Evolutionary conservation across 2,113 vertebrate genomes (phyloP).

Genomic region (Psettodes erumei): DNA sequence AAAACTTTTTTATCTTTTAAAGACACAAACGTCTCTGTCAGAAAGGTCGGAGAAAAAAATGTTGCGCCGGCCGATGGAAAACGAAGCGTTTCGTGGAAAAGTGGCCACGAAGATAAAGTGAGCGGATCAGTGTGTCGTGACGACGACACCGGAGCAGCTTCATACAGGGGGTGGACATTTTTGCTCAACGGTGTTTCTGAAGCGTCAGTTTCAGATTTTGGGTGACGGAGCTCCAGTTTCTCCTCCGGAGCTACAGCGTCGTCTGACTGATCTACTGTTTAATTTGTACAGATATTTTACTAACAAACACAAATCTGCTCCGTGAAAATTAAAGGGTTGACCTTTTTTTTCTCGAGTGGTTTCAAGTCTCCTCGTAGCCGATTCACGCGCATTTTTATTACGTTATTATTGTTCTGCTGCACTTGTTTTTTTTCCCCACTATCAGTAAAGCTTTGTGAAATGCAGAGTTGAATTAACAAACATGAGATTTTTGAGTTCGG

Average conservation of each 20-base stretch:
- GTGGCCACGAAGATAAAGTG: not conserved
- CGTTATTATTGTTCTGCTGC: not conserved
- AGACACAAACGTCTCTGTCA: not conserved
- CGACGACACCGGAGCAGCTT: not conserved
- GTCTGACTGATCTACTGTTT: slow-evolving; percentile 1
- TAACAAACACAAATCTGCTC: slow-evolving; percentile 23
- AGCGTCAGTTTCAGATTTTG: not conserved
- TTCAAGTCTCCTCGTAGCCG: not conserved
- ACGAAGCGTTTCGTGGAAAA: not conserved
- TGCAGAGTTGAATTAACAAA: not conserved
- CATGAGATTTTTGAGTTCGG: not conserved
- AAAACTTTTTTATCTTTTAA: not conserved
- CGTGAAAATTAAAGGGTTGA: slow-evolving; percentile 21
- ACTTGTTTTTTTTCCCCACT: not conserved
- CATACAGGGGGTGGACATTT: not conserved
- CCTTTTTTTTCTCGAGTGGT: slow-evolving; percentile 6
- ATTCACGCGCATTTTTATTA: not conserved
- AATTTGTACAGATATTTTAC: slow-evolving; percentile 38
- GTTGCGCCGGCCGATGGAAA: not conserved
- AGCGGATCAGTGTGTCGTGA: too few relatives aligned
- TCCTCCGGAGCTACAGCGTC: not conserved
- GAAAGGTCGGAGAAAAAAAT: not conserved
- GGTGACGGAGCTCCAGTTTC: not conserved
- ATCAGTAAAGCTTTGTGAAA: too few relatives aligned
- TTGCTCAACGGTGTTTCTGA: too few relatives aligned